Base-by-base conservation (phyloP, 2,888 invertebrate species). In the Nemapogon koenigi region DNA sequence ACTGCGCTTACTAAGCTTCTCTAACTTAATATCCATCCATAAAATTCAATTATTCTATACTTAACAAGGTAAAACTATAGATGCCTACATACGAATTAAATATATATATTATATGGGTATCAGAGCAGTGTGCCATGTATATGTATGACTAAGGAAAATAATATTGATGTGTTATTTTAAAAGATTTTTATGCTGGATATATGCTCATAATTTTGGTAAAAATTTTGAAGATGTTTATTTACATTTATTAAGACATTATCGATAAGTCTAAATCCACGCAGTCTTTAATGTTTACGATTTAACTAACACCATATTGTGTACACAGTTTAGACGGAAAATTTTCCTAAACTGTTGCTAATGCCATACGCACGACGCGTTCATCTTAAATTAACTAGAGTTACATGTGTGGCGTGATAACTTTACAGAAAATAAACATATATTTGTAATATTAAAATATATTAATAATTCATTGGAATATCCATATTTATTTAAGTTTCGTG, bases 11-110 rank as follows among this genome's bases (percentile, higher is more conserved):
- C 59, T 69, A 72, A 75, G 73, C 73, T 76, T 71, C 62, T 7
- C n/a, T 56, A 61, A 72, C 58, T 57, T 63, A 61, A 63, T 70
- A 70, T 78, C 78, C 76, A 76, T 76, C 76, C 76, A 76, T 70
- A 60, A 65, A 69, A 73, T 69, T 75, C 76, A 76, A 78, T 78
- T 78, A 76, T 68, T 68, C 67, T 71, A 73, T 75, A 73, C 73
- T 25, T 67, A 67, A 76, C 75, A 76, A 75, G 73, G 78, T 75
- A 71, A 69, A 65, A 62, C 69, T 18, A 57, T 69, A 70, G 62
- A 62, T 68, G 58, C 56, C 64, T 62, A 62, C 56, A 64, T 69
- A 64, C 62, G 60, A 62, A 56, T 55, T 58, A 52, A 56, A 49
- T 50, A 55, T 62, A 55, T 65, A 59, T 62, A 66, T 60, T 59